Evolutionary conservation across 2,888 invertebrate genomes (phyloP).

Genomic region (Hemicrepidius hirtus): DNA sequence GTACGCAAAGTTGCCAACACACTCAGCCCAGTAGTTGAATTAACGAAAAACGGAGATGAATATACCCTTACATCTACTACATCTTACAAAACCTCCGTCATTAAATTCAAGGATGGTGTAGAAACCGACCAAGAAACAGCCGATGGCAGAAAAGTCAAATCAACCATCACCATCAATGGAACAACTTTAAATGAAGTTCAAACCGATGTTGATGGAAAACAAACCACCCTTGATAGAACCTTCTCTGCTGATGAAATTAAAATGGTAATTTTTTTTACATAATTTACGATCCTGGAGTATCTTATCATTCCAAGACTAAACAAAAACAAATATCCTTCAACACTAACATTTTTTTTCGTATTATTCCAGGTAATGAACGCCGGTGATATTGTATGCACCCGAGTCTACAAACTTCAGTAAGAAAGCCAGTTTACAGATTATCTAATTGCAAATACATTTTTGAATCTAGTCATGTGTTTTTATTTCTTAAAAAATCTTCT

Average conservation of each 20-base stretch:
- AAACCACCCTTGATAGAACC: conserved; percentile 80
- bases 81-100: conserved; percentile 90
- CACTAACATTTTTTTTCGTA: no score
- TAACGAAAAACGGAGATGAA: conserved; percentile 83
- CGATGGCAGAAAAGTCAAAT: conserved; percentile 91
- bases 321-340: no score
- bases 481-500: no score
- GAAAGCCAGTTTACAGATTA: no score
- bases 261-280: conserved; percentile 74
- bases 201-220: conserved; percentile 84
- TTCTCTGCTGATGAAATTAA: conserved; percentile 84
- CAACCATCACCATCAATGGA: conserved; percentile 85
- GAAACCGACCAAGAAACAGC: conserved; percentile 94
- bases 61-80: conserved; percentile 88
- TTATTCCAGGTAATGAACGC: no score
- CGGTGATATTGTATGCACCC: no score
- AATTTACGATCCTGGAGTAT: no score
- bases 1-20: conserved; percentile 91
- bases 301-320: no score
- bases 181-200: conserved; percentile 89
- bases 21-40: conserved; percentile 89
- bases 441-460: no score
- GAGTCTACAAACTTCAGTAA: no score
- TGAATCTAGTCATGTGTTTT: no score
- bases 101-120: conserved; percentile 88